A percentile compares a stretch with the other conserved stretches of the same genome.
Conservation (phyloP, 2,888 invertebrate species). For the Orthonychiurus folsomi region DNA sequence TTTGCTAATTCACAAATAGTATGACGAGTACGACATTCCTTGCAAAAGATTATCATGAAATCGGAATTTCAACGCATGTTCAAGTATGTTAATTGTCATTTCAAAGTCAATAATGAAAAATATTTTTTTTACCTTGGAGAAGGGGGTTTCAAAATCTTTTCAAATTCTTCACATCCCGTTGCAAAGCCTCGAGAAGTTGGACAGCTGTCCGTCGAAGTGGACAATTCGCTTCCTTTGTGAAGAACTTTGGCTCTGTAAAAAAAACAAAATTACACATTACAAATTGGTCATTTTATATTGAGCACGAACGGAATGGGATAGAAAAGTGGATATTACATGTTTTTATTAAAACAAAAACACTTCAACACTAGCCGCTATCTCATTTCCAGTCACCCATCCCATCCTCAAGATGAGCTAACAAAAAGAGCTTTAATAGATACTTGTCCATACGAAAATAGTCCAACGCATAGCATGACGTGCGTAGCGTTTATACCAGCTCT, state of each 20-base stretch:
- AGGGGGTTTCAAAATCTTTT: conserved; percentile 37
- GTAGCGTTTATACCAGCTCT: not conserved
- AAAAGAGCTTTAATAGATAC: not conserved
- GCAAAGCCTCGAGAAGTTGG: conserved; percentile 32
- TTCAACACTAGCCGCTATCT: too few relatives aligned
- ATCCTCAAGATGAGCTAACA: too few relatives aligned
- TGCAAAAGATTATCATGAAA: too few relatives aligned
- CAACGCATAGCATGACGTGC: not conserved
- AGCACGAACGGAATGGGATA: too few relatives aligned
- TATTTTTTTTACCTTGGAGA: conserved; percentile 32
- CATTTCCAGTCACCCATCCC: too few relatives aligned
- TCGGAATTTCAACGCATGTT: not conserved
- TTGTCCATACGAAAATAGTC: not conserved
- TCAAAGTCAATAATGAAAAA: not conserved
- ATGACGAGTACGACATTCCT: too few relatives aligned
- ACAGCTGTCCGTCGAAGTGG: conserved; percentile 35
- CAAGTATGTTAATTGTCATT: not conserved
- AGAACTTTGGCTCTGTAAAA: conserved; percentile 35
- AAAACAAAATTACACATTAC: too few relatives aligned
- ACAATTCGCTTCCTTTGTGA: conserved; percentile 35
- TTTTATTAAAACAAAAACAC: not conserved
- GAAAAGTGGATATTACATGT: too few relatives aligned
- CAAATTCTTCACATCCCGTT: conserved; percentile 33
- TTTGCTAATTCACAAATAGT: too few relatives aligned
- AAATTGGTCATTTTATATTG: too few relatives aligned